Evolutionary conservation across 1,140 invertebrate species (phyloP).

Genomic region (Drosophila leontia): DNA sequence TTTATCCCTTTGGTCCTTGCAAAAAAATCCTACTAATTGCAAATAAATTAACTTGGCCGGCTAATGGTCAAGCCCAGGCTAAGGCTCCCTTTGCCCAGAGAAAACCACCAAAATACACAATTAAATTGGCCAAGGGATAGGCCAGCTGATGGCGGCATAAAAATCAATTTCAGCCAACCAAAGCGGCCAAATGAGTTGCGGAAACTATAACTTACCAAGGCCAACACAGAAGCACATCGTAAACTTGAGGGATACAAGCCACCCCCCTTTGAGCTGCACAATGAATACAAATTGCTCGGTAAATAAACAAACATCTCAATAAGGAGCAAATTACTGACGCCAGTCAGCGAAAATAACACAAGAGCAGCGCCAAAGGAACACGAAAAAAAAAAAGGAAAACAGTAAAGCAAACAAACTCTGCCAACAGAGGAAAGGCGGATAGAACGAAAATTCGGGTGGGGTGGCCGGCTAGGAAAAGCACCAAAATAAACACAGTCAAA

Average conservation of each 20-base stretch:
- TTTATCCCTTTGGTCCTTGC: constrained; percentile 8
- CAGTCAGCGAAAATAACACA: constrained; percentile 71
- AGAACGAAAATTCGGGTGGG: neutral
- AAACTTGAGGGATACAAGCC: constrained; percentile 47
- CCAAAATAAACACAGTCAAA: constrained; percentile 72
- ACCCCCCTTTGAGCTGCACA: constrained; percentile 56
- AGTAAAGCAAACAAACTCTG: constrained; percentile 44
- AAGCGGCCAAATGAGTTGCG: constrained; percentile 80
- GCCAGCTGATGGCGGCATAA: constrained; percentile 62
- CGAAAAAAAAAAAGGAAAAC: constrained; percentile 10
- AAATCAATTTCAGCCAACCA: constrained; percentile 75
- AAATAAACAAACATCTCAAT: constrained; percentile 84
- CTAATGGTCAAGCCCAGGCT: constrained; percentile 32
- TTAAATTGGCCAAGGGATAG: constrained; percentile 63
- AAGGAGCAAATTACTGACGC: constrained; percentile 83
- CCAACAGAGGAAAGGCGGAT: constrained; percentile 22
- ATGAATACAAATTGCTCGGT: constrained; percentile 83
- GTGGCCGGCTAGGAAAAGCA: constrained; percentile 24
- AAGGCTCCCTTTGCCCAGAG: constrained; percentile 14
- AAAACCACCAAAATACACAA: constrained; percentile 69
- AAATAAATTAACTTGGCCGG: constrained; percentile 76
- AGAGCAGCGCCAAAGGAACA: constrained; percentile 19
- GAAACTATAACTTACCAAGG: constrained; percentile 80
- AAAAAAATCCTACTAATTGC: constrained; percentile 67
- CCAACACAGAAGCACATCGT: constrained; percentile 51